phyloP scores from a whole-genome alignment of 2,888 invertebrate genomes.

The Yponomeuta plumbellus region DNA sequence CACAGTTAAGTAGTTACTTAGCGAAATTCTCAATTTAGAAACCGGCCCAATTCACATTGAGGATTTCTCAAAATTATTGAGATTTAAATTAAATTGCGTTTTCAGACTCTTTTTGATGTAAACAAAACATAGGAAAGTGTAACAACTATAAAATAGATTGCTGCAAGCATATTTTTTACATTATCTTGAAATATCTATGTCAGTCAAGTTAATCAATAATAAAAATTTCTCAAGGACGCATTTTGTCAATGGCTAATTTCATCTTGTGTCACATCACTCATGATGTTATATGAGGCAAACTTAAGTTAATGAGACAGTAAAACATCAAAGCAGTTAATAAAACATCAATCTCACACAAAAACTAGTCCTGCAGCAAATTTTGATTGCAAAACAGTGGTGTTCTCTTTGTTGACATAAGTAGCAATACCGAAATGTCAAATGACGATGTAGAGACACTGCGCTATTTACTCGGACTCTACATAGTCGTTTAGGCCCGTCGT shows the following conservation, averaged over 20 bases:
- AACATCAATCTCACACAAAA: neutral
- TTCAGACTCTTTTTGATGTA: no score
- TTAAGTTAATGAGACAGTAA: neutral
- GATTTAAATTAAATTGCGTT: no score
- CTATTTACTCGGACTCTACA: conserved; percentile 24
- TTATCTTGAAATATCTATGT: neutral
- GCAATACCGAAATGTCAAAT: conserved; percentile 56
- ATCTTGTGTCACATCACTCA: neutral
- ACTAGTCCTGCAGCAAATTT: neutral
- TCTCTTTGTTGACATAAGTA: conserved; percentile 49
- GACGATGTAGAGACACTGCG: conserved; percentile 36
- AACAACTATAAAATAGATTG: no score
- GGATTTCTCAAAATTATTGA: no score
- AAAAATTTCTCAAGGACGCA: conserved; percentile 19
- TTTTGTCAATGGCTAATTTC: conserved; percentile 18
- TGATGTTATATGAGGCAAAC: neutral
- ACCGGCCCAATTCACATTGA: no score
- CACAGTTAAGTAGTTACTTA: no score
- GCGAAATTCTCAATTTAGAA: no score
- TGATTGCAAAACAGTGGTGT: conserved; percentile 9
- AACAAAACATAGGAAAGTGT: no score
- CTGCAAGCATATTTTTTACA: neutral
- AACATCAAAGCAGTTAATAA: neutral
- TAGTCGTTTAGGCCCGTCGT: conserved; percentile 41
- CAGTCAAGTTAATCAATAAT: conserved; percentile 8